A percentile compares a stretch with the other conserved stretches of the same genome.
Evolutionary conservation across 2,888 invertebrate species (phyloP).

Genomic region (Chrysolina americana): DNA sequence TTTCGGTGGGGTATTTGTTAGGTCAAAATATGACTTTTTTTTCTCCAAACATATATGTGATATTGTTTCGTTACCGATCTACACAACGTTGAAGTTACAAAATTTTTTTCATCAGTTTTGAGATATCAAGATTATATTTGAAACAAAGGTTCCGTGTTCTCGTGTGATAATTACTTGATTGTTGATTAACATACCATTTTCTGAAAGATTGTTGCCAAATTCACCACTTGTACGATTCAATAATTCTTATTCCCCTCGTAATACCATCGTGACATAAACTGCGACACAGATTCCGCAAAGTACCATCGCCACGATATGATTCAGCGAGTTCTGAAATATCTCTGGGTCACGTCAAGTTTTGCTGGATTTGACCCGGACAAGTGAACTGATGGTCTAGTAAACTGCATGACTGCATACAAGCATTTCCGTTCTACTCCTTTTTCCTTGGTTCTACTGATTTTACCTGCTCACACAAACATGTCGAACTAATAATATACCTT

Average conservation of each 20-base stretch:
- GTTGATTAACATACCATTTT: no score
- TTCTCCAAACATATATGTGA: no score
- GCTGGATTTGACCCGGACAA: conserved; percentile 35
- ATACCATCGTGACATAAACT: neutral
- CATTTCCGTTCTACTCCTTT: conserved; percentile 42
- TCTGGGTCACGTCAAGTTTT: conserved; percentile 36
- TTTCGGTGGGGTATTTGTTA: no score
- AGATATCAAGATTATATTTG: no score
- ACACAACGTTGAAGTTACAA: no score
- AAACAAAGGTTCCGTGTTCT: no score
- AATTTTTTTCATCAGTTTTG: no score
- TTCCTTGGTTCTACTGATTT: neutral
- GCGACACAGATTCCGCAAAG: conserved; percentile 15
- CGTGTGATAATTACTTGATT: no score
- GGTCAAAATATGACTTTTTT: no score
- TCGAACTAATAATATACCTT: no score
- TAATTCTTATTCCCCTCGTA: neutral
- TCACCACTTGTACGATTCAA: neutral
- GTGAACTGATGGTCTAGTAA: conserved; percentile 42
- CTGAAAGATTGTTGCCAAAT: no score
- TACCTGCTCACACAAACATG: neutral
- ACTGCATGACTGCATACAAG: conserved; percentile 41
- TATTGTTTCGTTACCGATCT: no score
- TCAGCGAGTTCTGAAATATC: conserved; percentile 35
- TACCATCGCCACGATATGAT: conserved; percentile 29